A percentile compares a stretch with the other conserved stretches of the same genome.
These are phyloP conservation scores for Callosobruchus maculatus DNA, from an alignment of 2,888 invertebrate genomes.

Conservation along the genomic window DNA sequence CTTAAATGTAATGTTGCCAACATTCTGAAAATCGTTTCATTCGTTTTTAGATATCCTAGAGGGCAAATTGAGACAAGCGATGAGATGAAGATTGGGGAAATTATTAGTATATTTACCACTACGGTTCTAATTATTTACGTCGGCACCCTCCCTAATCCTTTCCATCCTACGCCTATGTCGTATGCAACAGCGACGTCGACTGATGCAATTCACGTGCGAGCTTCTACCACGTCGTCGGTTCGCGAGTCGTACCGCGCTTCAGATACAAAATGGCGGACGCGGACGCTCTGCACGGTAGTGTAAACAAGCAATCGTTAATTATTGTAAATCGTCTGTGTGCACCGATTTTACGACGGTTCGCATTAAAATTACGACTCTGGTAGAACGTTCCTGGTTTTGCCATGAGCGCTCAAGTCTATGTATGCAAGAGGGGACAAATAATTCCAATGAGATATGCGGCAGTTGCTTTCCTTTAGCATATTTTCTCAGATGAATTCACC, in stretches of 20 bases:
- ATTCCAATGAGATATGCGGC: not conserved
- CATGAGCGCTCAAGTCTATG: not conserved
- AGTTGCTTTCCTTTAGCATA: not conserved
- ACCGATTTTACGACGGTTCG: slow-evolving; percentile 37
- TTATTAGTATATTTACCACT: too few species aligned
- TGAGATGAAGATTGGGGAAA: too few species aligned
- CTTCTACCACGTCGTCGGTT: not conserved
- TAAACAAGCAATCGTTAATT: slow-evolving; percentile 38
- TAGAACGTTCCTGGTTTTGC: slow-evolving; percentile 5
- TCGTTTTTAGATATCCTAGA: too few species aligned
- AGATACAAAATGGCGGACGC: slow-evolving; percentile 13
- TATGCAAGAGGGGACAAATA: not conserved
- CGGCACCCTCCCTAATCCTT: too few species aligned
- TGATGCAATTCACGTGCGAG: not conserved
- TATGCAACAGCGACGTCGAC: not conserved
- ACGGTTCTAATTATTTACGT: too few species aligned
- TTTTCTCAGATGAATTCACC: too few species aligned
- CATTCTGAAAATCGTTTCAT: too few species aligned
- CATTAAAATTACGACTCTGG: slow-evolving; percentile 36
- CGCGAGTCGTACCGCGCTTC: not conserved
- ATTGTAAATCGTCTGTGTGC: slow-evolving; percentile 36
- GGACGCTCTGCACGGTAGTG: slow-evolving; percentile 19
- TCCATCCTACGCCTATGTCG: not conserved
- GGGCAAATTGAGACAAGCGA: too few species aligned
- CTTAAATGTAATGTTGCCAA: too few species aligned